Evolutionary conservation across 2,888 invertebrate species (phyloP), one percentile per base, ranked within the genome.

Genomic region (Andrena hattorfiana): DNA sequence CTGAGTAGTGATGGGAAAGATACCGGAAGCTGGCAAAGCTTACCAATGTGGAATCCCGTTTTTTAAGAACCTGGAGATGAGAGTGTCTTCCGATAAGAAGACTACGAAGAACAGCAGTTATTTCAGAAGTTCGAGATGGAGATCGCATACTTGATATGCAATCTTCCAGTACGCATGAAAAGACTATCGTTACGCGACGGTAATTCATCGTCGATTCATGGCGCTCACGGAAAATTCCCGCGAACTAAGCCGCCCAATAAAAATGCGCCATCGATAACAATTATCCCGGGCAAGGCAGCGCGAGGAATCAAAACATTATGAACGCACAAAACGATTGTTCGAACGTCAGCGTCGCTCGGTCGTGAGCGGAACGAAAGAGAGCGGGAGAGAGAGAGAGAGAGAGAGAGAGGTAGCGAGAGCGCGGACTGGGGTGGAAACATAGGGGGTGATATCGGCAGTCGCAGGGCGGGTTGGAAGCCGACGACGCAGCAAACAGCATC

Each of bases 401-500:
- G 28, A 35, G n/a, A 32, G 13, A 59, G 63, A 59, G n/a, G 6
- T 66, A 49, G 26, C 49, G 32, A 32, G 56, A 63, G 13, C 6
- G 26, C n/a, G 64, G 23, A n/a, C 13, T 35, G 23, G 69, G n/a
- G 35, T 4, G 54, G 23, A 68, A 59, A 72, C 32, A 72, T 72
- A 60, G 68, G 79, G 68, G 54, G 70, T 32, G 76, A 80, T 76
- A 82, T 67, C 81, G 72, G 71, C 74, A 74, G 81, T 59, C 64
- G 81, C 64, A 73, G 83, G 85, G 83, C 64, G 77, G 77, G 76
- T 74, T 77, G 85, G 87, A 87, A 82, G 89, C 87, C 89, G 89
- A 86, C 89, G 89, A 89, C 87, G 89, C 89, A 84, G 89, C 89
- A 89, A 89, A 89, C 89, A 89, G 89, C 89, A 89, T 89, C 89